These are phyloP conservation scores for Ashinkailepas kermadecensis DNA, from an alignment of 2,888 invertebrate species.

Conservation along the genomic window DNA sequence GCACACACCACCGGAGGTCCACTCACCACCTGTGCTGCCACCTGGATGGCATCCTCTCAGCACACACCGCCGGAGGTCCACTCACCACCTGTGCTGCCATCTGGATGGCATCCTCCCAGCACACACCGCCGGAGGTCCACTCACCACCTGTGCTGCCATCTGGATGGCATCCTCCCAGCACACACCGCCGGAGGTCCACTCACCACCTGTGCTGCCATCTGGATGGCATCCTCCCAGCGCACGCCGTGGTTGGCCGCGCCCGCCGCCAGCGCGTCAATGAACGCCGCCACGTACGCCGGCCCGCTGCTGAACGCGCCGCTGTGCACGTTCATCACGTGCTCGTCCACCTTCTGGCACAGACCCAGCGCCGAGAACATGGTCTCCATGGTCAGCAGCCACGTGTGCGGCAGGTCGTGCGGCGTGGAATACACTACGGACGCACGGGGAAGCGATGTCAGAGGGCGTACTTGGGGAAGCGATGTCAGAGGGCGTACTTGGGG, in stretches of 20 bases:
- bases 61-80: not conserved
- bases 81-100: slow-evolving; percentile 17
- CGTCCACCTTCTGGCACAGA: slow-evolving; percentile 18
- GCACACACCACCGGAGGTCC: not conserved
- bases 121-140: not conserved
- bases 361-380: slow-evolving; percentile 20
- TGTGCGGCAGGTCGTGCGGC: not conserved
- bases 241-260: slow-evolving; percentile 22
- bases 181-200: not conserved
- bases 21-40: not conserved
- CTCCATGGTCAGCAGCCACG: slow-evolving; percentile 19
- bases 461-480: not conserved
- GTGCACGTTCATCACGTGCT: slow-evolving; percentile 14
- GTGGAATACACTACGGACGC: slow-evolving; percentile 1
- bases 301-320: slow-evolving; percentile 21
- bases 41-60: not conserved
- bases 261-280: slow-evolving; percentile 20
- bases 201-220: slow-evolving; percentile 21
- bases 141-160: not conserved
- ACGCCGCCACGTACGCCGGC: slow-evolving; percentile 7
- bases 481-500: not conserved
- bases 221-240: slow-evolving; percentile 23
- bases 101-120: slow-evolving; percentile 20
- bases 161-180: no score
- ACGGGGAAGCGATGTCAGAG: not conserved